Evolutionary conservation across 2,113 vertebrate species (phyloP).

Genomic region (Uria aalge): DNA sequence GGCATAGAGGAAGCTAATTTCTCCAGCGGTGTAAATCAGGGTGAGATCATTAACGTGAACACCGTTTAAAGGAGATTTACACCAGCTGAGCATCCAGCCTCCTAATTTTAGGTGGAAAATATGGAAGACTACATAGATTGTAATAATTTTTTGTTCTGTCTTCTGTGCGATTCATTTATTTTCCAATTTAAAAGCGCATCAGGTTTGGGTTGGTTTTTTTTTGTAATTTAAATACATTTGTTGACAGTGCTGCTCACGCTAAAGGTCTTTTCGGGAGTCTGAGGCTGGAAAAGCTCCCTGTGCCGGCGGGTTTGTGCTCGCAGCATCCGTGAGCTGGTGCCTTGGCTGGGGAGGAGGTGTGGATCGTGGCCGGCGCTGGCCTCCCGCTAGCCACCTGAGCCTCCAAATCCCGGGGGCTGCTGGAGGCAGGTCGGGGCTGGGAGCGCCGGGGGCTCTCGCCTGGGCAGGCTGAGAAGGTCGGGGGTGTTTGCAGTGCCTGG

Average conservation of each 20-base stretch:
- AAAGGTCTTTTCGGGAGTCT: neutral
- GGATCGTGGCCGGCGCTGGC: fast-evolving
- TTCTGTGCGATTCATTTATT: neutral
- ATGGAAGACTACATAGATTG: neutral
- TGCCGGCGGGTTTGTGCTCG: neutral
- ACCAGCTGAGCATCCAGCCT: neutral
- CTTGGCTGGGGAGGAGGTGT: neutral
- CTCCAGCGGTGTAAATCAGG: conserved; percentile 28
- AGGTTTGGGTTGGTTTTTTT: neutral
- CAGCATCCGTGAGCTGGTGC: neutral
- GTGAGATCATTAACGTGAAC: neutral
- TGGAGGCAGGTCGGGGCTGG: neutral
- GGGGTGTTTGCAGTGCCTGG: neutral
- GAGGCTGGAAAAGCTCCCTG: neutral
- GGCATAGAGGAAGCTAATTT: neutral
- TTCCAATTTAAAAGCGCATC: neutral
- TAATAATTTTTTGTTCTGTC: neutral
- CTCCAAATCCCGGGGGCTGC: neutral
- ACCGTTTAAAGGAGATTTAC: conserved; percentile 25
- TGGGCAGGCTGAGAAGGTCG: fast-evolving
- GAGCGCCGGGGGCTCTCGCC: neutral
- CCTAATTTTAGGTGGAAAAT: neutral
- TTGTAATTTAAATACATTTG: neutral
- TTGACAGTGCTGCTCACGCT: neutral
- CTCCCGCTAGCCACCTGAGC: fast-evolving